A percentile compares a stretch with the other conserved stretches of the same genome.
Conservation (phyloP, 2,113 vertebrate genomes). For the Mormoops blainvillei region DNA sequence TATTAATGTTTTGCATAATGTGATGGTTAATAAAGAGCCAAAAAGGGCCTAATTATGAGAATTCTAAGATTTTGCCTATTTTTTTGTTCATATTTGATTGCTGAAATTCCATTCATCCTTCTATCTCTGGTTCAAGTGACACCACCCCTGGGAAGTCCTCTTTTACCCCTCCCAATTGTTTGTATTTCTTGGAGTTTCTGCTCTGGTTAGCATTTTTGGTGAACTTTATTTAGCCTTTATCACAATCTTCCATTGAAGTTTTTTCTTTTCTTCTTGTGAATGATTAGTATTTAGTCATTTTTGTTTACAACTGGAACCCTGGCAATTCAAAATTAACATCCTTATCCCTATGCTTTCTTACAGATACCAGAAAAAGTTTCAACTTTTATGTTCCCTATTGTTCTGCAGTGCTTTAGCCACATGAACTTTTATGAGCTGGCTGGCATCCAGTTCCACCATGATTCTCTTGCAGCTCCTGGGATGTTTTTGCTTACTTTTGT, state of each 20-base stretch:
- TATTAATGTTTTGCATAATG: not conserved
- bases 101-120: not conserved
- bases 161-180: not conserved
- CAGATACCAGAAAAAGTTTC: conserved; percentile 98
- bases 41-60: not conserved
- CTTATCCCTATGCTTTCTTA: conserved; percentile 99
- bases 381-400: conserved; percentile 98
- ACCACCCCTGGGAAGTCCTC: not conserved
- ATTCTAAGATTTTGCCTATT: not conserved
- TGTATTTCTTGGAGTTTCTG: not conserved
- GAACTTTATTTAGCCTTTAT: conserved; percentile 73
- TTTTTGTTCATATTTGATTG: not conserved
- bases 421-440: conserved; percentile 97
- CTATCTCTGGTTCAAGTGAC: not conserved
- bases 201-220: not conserved
- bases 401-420: conserved; percentile 99
- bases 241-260: conserved; percentile 88
- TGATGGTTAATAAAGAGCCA: not conserved
- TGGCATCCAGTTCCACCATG: conserved; percentile 94
- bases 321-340: conserved; percentile 98
- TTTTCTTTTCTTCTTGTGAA: conserved; percentile 57
- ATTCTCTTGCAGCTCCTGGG: conserved; percentile 87
- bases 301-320: conserved; percentile 96
- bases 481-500: not conserved
- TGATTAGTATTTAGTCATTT: conserved; percentile 90